Base-by-base conservation (phyloP, 1,140 invertebrate genomes). In the Heterodera carotae region DNA sequence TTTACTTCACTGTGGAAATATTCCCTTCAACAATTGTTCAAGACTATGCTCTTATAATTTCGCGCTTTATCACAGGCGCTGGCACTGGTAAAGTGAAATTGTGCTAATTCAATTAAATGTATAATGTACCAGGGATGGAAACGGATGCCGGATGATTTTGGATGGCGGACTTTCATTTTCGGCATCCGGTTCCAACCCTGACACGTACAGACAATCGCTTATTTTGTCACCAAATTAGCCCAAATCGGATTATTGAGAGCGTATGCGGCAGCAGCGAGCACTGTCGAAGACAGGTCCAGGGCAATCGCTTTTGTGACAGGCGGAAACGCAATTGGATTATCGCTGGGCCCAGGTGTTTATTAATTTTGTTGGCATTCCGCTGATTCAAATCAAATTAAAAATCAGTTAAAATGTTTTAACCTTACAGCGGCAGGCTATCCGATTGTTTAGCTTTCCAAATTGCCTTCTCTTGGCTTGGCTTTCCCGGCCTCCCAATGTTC, bases 281-380 rank as follows among this genome's bases (percentile, higher is more conserved):
- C 80, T 12, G 43, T 27, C 25, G 67, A 48, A 3, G 80, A 81
- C 29, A 2, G 80, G 12, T 80, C 81, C 7, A 69, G 81, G 69
- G 76, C 81, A 6, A 80, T 78, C 15, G 80, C 80, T 1, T 81
- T 68, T 33, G 64, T 81, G 10, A 81, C 76, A 1, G 79, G 80
- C 25, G 81, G 81, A 22, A 56, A 75, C 10, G 80, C 80, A 18
- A 74, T 81, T 56, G 80, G 80, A 25, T 76, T 79, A 27, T 70
- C 74, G 10, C 10, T 68, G 36, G 80, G 80, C 12, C 80, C 80
- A 22, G 77, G 34, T 43, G n/a, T n/a, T n/a, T n/a, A 36, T 79
- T 15, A 66, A 27, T 34, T 31, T 2, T 18, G 25, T n/a, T n/a
- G n/a, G n/a, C n/a, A n/a, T n/a, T n/a, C n/a, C n/a, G n/a, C n/a